Conservation (phyloP, 2,797 vertebrate species). For the Muscicapa comitata region DNA sequence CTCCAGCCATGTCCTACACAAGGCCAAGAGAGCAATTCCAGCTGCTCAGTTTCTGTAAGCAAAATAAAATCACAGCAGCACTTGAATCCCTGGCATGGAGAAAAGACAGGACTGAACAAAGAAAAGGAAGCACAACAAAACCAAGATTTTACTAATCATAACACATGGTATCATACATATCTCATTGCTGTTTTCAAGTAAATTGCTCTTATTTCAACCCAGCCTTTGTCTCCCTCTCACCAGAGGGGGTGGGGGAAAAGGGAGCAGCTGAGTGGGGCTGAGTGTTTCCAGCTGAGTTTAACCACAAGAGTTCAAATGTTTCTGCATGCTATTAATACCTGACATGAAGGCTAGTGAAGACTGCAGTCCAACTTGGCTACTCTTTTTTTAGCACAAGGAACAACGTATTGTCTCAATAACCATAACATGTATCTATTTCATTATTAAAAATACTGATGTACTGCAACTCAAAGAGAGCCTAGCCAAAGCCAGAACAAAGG, state of each 20-base stretch:
- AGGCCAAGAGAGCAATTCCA: not conserved
- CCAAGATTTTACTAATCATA: not conserved
- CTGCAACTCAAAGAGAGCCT: not conserved
- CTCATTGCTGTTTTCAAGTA: not conserved
- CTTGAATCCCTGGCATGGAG: not conserved
- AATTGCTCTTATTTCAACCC: not conserved
- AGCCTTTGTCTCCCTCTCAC: not conserved
- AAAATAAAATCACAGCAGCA: not conserved
- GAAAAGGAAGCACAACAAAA: not conserved
- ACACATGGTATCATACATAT: not conserved
- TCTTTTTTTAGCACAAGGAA: not conserved
- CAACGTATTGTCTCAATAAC: not conserved
- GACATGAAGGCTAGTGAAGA: not conserved
- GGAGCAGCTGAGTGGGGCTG: not conserved
- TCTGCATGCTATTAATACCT: not conserved
- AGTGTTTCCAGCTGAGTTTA: not conserved
- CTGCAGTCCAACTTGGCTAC: not conserved
- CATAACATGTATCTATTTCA: not conserved
- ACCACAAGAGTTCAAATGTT: not conserved
- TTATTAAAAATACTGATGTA: not conserved
- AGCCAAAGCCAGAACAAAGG: not conserved
- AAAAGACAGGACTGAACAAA: not conserved
- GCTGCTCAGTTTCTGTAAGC: not conserved
- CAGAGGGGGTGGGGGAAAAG: not conserved
- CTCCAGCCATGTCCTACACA: not conserved